These are phyloP conservation scores for Scaptomyza tumidula DNA, from an alignment of 2,888 invertebrate species.

Conservation along the genomic window DNA sequence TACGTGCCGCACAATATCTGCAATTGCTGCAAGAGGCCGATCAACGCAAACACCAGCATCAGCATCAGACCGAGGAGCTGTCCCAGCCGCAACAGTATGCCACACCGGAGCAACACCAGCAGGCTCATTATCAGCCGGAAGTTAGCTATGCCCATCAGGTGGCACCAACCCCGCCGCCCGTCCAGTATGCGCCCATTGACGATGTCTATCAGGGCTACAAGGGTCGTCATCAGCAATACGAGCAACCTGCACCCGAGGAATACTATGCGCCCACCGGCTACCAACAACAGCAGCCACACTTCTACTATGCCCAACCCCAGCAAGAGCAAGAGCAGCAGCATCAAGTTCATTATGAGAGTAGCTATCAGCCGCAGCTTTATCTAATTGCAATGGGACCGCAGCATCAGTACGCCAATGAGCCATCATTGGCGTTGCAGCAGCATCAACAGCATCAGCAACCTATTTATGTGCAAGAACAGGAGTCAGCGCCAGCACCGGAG, in stretches of 20 bases:
- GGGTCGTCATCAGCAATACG: constrained; percentile 68
- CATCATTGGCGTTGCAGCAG: constrained; percentile 22
- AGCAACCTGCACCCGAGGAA: constrained; percentile 50
- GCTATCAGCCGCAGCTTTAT: constrained; percentile 79
- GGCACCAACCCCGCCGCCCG: constrained; percentile 60
- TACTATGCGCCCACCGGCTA: constrained; percentile 59
- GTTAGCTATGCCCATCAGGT: constrained; percentile 67
- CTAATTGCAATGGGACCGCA: constrained; percentile 77
- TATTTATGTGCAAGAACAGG: constrained; percentile 72
- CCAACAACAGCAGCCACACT: constrained; percentile 58
- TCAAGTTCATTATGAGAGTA: constrained; percentile 45
- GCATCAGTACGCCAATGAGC: constrained; percentile 39
- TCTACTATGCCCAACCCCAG: constrained; percentile 72
- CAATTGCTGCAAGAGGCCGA: constrained; percentile 82
- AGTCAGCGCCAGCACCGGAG: constrained; percentile 46
- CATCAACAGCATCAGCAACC: constrained; percentile 61
- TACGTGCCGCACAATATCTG: constrained; percentile 83
- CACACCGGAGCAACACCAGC: constrained; percentile 46
- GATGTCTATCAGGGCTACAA: constrained; percentile 82
- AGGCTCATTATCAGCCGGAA: constrained; percentile 65
- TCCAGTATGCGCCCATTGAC: constrained; percentile 77
- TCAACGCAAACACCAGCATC: constrained; percentile 68
- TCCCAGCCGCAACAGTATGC: constrained; percentile 39
- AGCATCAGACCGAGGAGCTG: constrained; percentile 54
- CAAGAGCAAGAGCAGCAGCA: constrained; percentile 58